Base-by-base conservation (phyloP, 2,113 vertebrate species). In the Nycticebus coucang region DNA sequence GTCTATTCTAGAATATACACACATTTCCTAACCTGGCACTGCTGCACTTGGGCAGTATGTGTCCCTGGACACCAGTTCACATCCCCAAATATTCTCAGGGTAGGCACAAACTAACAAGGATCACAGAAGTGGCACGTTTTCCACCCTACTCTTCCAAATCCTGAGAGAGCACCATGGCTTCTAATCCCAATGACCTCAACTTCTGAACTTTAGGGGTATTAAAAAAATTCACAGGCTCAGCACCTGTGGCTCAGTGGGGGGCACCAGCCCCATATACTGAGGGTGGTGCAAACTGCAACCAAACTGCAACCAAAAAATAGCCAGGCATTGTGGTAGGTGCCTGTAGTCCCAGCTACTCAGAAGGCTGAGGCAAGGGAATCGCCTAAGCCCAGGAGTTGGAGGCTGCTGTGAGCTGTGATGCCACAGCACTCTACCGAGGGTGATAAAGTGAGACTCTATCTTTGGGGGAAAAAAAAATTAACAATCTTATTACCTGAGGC, bases 81-180 rank as follows among this genome's bases (percentile, higher is more conserved):
- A 68, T 95, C 71, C 83, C 79, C 53, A 81, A 93, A 90, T 86
- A 93, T 68, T 94, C 89, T 87, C 79, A 55, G 21, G 28, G 17
- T 66, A 93, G 9, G 24, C 53, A 95, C n/a, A 81, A 85, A 77
- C 19, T 60, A 92, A 50, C 17, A 19, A 91, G 71, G 21, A 71
- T 21, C 79, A 69, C 60, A 86, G 59, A 30, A 59, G 87, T 50
- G 19, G 33, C 5, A 37, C 3, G 50, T 78, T 85, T 72, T 71
- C 59, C 22, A 94, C 7, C 9, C 57, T 24, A 64, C 1, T 45
- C 41, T 45, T 91, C n/a, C 33, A 87, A 45, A 87, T n/a, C 7
- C 81, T 64, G 45, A 91, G 17, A 89, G 0, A 75, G 12, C 71
- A 64, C 5, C 68, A 92, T 30, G 62, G 79, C n/a, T 45, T 93